Evolutionary conservation across 2,113 vertebrate genomes (phyloP).

Genomic region (Urocitellus parryii): DNA sequence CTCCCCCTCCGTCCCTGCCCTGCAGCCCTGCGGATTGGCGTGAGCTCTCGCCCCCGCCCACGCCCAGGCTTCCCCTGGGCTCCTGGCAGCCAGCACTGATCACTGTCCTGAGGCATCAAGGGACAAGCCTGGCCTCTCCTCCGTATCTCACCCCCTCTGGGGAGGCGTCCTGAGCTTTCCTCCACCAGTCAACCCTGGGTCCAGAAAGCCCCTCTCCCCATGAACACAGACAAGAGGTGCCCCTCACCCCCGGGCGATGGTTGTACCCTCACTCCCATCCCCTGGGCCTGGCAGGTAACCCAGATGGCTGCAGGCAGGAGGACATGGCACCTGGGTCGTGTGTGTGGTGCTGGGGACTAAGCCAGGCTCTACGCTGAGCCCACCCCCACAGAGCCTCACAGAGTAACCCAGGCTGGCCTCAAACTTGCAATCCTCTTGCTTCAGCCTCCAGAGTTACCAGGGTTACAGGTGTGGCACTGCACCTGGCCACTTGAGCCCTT

Average conservation of each 20-base stretch:
- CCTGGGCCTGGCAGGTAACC: neutral
- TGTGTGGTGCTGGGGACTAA: no score
- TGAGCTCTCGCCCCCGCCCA: neutral
- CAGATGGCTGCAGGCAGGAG: neutral
- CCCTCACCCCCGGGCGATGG: accelerated
- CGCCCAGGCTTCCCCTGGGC: neutral
- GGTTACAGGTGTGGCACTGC: no score
- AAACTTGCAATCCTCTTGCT: no score
- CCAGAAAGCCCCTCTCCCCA: neutral
- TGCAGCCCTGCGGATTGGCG: neutral
- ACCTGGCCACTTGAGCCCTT: no score
- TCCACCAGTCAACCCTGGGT: neutral
- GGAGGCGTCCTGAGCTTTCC: neutral
- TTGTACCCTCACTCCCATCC: neutral
- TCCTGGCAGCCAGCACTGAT: slow-evolving; percentile 14
- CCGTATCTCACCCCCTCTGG: neutral
- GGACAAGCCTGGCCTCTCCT: neutral
- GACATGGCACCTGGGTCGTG: no score
- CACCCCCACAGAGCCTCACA: no score
- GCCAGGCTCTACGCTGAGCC: no score
- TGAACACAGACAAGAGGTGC: neutral
- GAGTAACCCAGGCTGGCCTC: no score
- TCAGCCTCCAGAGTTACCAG: no score
- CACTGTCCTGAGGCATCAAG: neutral
- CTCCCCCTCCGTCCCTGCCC: neutral